A percentile compares a stretch with the other conserved stretches of the same genome.
Conservation (phyloP, 2,797 vertebrate species). For the Oceanodroma leucorhoa region DNA sequence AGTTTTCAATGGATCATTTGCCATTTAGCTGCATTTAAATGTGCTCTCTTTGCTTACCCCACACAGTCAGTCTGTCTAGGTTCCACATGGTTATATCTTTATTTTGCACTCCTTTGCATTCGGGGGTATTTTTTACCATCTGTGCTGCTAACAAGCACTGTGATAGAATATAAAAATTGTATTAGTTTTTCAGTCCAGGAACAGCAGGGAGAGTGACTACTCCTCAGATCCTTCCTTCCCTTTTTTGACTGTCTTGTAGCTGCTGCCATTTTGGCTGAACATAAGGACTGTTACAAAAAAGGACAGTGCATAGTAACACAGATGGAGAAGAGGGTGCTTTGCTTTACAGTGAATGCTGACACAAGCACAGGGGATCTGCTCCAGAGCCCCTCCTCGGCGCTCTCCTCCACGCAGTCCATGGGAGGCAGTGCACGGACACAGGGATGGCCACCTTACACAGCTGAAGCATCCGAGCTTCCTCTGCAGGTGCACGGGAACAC, state of each 20-base stretch:
- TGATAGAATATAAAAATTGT: conserved; percentile 28
- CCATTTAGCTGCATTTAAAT: conserved; percentile 34
- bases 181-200: conserved; percentile 23
- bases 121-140: conserved; percentile 40
- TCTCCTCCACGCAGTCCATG: accelerated
- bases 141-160: conserved; percentile 46
- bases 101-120: conserved; percentile 31
- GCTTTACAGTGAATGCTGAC: background rate
- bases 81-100: conserved; percentile 39
- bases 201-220: background rate
- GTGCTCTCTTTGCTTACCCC: conserved; percentile 18
- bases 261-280: background rate
- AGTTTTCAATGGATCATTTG: conserved; percentile 1
- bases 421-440: background rate
- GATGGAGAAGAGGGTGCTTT: background rate
- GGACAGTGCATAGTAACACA: background rate
- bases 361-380: accelerated
- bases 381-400: accelerated
- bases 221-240: background rate
- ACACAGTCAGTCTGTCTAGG: conserved; percentile 24
- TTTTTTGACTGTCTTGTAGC: background rate
- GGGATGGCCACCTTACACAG: background rate
- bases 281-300: background rate
- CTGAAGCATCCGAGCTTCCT: accelerated
- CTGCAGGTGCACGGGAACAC: accelerated